Conservation (phyloP, 2,113 vertebrate species). For the Rynchops niger region DNA sequence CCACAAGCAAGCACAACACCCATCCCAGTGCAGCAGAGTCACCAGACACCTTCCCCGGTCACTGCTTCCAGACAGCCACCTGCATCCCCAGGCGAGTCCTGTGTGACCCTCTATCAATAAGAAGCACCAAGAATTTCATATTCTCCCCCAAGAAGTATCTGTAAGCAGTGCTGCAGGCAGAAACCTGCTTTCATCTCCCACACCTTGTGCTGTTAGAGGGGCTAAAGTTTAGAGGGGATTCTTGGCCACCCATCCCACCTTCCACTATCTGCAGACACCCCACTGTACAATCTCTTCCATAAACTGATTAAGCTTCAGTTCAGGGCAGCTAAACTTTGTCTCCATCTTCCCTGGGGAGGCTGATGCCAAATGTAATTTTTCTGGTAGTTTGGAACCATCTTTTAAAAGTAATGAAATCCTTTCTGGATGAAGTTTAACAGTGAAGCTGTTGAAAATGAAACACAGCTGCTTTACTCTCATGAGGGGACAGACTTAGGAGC, state of each 20-base stretch:
- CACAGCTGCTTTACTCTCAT: neutral
- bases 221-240: neutral
- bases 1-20: neutral
- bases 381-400: neutral
- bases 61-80: neutral
- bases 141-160: neutral
- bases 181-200: neutral
- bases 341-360: neutral
- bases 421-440: neutral
- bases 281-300: neutral
- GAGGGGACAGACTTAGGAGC: neutral
- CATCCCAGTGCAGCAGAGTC: neutral
- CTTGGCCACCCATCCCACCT: neutral
- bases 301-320: neutral
- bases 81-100: neutral
- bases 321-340: conserved; percentile 6
- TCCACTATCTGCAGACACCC: neutral
- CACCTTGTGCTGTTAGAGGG: neutral
- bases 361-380: neutral
- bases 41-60: neutral
- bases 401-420: neutral
- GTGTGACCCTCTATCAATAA: neutral
- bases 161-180: neutral
- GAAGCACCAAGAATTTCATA: neutral
- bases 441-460: neutral